Conservation (phyloP, 2,888 invertebrate genomes). For the Trichogramma dendrolimi region DNA sequence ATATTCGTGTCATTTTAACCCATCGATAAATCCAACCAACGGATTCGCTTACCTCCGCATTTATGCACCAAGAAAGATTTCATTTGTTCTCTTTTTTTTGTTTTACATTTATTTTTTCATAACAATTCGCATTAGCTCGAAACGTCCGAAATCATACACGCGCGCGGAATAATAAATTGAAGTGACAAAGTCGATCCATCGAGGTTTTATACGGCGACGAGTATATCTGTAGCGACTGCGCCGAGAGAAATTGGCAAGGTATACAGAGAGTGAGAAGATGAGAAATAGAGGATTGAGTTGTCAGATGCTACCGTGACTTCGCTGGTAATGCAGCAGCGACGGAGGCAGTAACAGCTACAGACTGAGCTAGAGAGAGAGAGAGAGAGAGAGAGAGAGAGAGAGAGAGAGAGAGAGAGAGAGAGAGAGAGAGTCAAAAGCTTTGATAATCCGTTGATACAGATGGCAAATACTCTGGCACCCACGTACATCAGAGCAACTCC, state of each 20-base stretch:
- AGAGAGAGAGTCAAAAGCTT: constrained; percentile 27
- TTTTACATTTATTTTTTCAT: no score
- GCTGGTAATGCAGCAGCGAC: constrained; percentile 4
- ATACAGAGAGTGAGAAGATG: neutral
- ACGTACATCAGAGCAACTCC: neutral
- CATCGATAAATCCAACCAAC: no score
- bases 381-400: neutral
- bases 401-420: neutral
- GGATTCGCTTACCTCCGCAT: no score
- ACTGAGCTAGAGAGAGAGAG: neutral
- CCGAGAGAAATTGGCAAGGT: constrained; percentile 7
- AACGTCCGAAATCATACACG: no score
- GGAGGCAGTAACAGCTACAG: neutral
- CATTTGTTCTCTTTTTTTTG: no score
- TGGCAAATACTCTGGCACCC: constrained; percentile 38
- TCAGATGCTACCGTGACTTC: constrained; percentile 12
- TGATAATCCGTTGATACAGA: constrained; percentile 46
- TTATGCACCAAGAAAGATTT: no score
- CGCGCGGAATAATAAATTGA: no score
- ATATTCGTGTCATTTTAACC: no score
- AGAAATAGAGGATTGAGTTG: constrained; percentile 15
- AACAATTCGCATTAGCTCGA: no score
- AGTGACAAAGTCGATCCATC: no score
- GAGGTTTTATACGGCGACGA: no score
- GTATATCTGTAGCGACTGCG: constrained; percentile 10